Base-by-base conservation (phyloP, 2,113 vertebrate genomes). In the Ctenodactylus gundi region DNA sequence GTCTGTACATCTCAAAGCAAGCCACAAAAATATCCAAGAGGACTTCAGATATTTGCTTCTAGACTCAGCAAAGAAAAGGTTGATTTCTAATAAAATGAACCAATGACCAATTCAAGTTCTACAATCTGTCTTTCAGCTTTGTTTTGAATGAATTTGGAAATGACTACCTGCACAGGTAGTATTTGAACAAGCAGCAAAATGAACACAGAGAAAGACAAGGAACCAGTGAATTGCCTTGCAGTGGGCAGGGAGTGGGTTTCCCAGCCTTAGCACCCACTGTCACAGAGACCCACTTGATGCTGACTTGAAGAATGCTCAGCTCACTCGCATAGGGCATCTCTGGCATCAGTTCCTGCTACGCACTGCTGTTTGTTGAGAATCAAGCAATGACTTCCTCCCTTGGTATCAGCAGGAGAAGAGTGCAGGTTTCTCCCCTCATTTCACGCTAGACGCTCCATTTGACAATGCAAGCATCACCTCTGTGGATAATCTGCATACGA, bases 391-490 rank as follows among this genome's bases (percentile, higher is more conserved):
- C 25, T 39, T 7, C 5, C 25, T 73, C 20, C 55, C 51, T 57
- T 49, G 60, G 44, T 65, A 73, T 60, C 12, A 44, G 44, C 12
- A 65, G 53, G 36, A 88, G 11, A 10, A 1, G 5, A 13, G 2
- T 58, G 23, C 39, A 96, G n/a, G 21, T 14, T 44, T 57, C 6
- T 57, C 41, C 36, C 34, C 4, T 36, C 57, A 46, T 8, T 20
- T 18, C 2, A 73, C 83, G 17, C 34, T 84, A n/a, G 29, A 55
- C 73, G 46, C 20, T 18, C 7, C 46, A 31, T 34, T 72, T 77
- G 49, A 5, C 10, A 39, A 25, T 29, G 27, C 13, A 15, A 27
- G 17, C 57, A 49, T 10, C 13, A 36, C 0, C 0, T 23, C 18
- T 23, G 25, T n/a, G 4, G 36, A 11, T 3, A 17, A n/a, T 41